Conservation (phyloP, 2,888 invertebrate species). For the Rhyacophila evoluta region DNA sequence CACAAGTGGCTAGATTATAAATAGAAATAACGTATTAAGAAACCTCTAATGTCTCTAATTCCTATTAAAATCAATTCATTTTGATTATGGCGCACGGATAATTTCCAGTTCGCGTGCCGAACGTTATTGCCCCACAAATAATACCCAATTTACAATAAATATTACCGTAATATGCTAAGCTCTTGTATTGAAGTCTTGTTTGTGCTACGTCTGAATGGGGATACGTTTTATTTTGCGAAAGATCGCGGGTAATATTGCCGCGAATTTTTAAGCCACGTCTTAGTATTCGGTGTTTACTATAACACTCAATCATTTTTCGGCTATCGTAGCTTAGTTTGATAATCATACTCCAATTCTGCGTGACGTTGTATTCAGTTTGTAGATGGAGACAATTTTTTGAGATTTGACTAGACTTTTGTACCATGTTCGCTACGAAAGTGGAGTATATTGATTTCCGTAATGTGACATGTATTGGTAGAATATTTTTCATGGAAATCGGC, state of each 20-base stretch:
- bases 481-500: no score
- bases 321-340: no score
- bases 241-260: neutral
- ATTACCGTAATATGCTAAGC: neutral
- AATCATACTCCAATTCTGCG: no score
- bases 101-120: neutral
- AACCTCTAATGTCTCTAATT: neutral
- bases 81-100: neutral
- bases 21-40: neutral
- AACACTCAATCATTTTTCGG: no score
- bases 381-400: no score
- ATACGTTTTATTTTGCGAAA: neutral
- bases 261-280: no score
- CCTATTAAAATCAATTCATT: neutral
- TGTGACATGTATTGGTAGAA: no score
- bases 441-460: no score
- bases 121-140: neutral
- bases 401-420: no score
- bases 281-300: no score
- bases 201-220: neutral
- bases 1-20: neutral
- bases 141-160: slow-evolving; percentile 5
- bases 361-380: no score
- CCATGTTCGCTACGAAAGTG: no score
- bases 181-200: neutral